Evolutionary conservation across 2,888 invertebrate genomes (phyloP), one percentile per base, ranked within the genome.

Genomic region (Brachycybe producta): DNA sequence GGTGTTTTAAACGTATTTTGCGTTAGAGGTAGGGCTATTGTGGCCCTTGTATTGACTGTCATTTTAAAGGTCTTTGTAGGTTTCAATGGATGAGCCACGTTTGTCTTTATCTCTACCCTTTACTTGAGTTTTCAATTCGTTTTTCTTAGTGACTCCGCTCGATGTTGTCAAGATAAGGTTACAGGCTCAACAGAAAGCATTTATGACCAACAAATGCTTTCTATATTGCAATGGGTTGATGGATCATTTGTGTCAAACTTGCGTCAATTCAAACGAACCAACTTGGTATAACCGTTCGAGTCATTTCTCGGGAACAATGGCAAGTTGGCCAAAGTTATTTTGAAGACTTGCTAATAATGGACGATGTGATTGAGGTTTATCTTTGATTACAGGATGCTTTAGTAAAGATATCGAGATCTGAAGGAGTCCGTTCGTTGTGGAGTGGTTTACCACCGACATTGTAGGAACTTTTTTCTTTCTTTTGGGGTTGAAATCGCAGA

Each of bases 91-190:
- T 7, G 32, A 43, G 11, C 4, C 3, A 34, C 5, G 13, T 11
- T 30, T 30, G 8, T 30, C n/a, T 30, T 30, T 30, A 11, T 30
- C 8, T 30, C n/a, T 8, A 11, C 17, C 11, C 8, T 17, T 38
- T 11, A 38, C 38, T 13, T 11, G 32, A 32, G 11, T 32, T 38
- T n/a, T 49, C 1, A 28, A 13, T 3, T 19, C 7, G 28, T 38
- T 30, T 17, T 50, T 49, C n/a, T 13, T 7, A 92, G 94, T 97
- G 72, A 99, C 98, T 1, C 98, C 98, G 0, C 71, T 99, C 58
- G 98, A 99, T 73, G 98, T 98, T n/a, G 86, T 99, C 1, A 99
- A 99, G 74, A 92, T 95, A 55, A 77, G 98, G 43, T 73, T 99
- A 35, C 98, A 98, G 71, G 81, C 88, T 2, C 97, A 98, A 67